Percentiles rank a stretch among this genome's conserved stretches.
Evolutionary conservation across 2,888 invertebrate species (phyloP).

Genomic region (Merodon equestris): DNA sequence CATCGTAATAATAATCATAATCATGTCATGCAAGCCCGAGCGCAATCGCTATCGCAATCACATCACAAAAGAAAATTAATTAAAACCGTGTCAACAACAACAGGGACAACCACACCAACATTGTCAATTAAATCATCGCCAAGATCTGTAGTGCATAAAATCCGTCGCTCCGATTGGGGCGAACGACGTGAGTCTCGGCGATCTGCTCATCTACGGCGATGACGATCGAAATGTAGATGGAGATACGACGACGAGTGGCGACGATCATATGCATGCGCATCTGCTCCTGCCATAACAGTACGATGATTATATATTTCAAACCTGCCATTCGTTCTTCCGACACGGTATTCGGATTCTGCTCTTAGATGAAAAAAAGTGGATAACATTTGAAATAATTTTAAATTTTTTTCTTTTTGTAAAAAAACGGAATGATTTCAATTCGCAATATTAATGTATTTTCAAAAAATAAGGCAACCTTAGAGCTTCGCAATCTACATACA

Average conservation of each 20-base stretch:
- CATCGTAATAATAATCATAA: slow-evolving; percentile 63
- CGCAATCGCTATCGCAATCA: slow-evolving; percentile 38
- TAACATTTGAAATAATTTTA: too few species aligned
- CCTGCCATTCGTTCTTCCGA: too few species aligned
- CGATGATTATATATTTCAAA: slow-evolving; percentile 77
- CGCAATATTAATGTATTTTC: too few species aligned
- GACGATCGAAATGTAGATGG: slow-evolving; percentile 16
- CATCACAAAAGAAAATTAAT: slow-evolving; percentile 72
- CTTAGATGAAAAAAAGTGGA: too few species aligned
- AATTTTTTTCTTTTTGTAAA: too few species aligned
- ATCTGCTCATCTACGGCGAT: slow-evolving; percentile 15
- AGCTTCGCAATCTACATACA: too few species aligned
- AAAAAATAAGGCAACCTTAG: too few species aligned
- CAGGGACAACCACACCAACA: slow-evolving; percentile 64
- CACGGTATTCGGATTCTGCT: too few species aligned
- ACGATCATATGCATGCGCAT: slow-evolving; percentile 35
- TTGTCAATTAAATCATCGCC: slow-evolving; percentile 71
- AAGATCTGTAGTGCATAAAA: slow-evolving; percentile 76
- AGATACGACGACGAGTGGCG: slow-evolving; percentile 30
- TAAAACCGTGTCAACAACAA: slow-evolving; percentile 72
- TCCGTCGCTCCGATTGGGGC: slow-evolving; percentile 72
- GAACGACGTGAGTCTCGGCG: slow-evolving; percentile 17
- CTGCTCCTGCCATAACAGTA: slow-evolving; percentile 73
- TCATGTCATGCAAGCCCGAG: slow-evolving; percentile 35
- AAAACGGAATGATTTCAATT: too few species aligned